Evolutionary conservation across 2,888 invertebrate species (phyloP), one percentile per base, ranked within the genome.

Genomic region (Lasiommata megera): DNA sequence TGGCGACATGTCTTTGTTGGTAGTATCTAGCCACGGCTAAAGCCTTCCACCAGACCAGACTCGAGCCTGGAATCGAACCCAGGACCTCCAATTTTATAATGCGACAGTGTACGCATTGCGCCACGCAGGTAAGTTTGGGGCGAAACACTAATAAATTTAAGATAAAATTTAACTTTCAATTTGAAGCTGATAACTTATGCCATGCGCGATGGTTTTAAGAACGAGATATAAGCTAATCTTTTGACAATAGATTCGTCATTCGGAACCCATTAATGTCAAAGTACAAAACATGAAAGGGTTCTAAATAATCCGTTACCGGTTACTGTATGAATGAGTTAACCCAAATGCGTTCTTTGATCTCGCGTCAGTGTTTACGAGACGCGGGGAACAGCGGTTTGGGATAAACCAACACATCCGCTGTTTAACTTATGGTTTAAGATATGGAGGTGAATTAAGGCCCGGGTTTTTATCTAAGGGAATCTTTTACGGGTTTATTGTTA

Each of bases 341-440:
- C 23, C 55, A 40, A 54, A 54, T 34, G 54, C 12, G 50, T 40
- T 40, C 54, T 54, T 54, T 54, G 54, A 54, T 54, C 54, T 54
- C n/a, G 36, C 6, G 16, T 12, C 12, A 18, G 17, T 50, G 50
- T 50, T 50, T 50, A 50, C 28, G 37, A 34, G 47, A 47, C 11
- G 40, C 40, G 40, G 40, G 47, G 47, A 47, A 47, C 18, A 34
- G 17, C 6, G 44, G 18, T 6, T 6, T 11, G 23, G 14, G 34
- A 50, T 50, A 50, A 50, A 50, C 37, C 37, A 9, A 38, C 28
- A 50, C 37, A 50, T 50, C 50, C 37, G 50, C 37, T 50, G 50
- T 50, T 50, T 50, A 50, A 28, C 12, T 44, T 44, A 44, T 29
- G 44, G 28, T 14, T 3, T 5, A 12, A 12, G 28, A 43, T 23